Evolutionary conservation across 2,797 vertebrate species (phyloP).

Genomic region (Galaxias olidus): DNA sequence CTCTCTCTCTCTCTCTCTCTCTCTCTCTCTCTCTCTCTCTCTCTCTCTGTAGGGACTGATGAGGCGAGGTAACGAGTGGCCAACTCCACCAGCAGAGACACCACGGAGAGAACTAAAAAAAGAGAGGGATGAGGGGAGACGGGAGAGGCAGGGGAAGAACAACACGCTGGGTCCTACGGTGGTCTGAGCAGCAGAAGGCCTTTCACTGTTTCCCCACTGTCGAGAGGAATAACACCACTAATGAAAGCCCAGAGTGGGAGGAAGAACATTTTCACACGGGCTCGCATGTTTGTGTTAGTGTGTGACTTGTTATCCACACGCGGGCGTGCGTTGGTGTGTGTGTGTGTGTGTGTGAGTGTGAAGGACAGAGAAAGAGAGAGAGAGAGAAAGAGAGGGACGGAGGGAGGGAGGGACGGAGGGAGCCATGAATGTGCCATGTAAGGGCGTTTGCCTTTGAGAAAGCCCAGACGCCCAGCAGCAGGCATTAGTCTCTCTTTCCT

Average conservation of each 20-base stretch:
- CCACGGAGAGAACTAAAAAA: background rate
- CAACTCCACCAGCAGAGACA: constrained; percentile 12
- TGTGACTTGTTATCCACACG: background rate
- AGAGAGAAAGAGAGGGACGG: constrained; percentile 25
- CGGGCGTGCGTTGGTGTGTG: constrained; percentile 1
- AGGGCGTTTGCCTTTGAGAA: constrained; percentile 66
- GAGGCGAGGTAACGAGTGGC: background rate
- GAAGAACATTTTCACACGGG: constrained; percentile 57
- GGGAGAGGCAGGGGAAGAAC: constrained; percentile 10
- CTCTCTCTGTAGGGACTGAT: constrained; percentile 1
- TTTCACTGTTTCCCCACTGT: constrained; percentile 41
- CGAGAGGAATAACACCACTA: constrained; percentile 68
- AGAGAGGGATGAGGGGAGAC: background rate
- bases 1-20: constrained; percentile 2
- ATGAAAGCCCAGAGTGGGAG: constrained; percentile 59
- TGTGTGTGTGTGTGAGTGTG: background rate
- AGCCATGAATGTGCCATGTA: constrained; percentile 68
- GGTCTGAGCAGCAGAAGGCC: constrained; percentile 38
- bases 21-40: constrained; percentile 10
- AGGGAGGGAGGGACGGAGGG: constrained; percentile 21
- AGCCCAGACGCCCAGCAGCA: constrained; percentile 71
- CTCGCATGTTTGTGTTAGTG: constrained; percentile 6
- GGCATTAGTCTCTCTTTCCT: constrained; percentile 63
- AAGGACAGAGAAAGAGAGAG: constrained; percentile 30
- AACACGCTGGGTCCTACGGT: background rate